phyloP scores from a whole-genome alignment of 2,113 vertebrate genomes.

The Crocuta crocuta region DNA sequence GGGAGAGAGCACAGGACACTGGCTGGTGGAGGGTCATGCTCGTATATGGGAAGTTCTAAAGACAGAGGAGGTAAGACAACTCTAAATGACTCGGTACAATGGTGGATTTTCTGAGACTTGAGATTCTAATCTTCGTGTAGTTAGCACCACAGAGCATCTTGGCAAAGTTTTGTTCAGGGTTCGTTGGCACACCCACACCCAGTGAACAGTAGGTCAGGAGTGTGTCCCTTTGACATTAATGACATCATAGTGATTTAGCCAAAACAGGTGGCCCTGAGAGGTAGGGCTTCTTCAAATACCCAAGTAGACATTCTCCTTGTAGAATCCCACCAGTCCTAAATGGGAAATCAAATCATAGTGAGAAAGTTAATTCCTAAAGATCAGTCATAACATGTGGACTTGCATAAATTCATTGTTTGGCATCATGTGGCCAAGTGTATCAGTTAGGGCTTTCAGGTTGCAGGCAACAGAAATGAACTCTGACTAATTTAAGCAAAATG shows the following conservation, averaged over 20 bases:
- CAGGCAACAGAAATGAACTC: not conserved
- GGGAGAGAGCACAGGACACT: constrained; percentile 49
- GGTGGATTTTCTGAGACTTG: not conserved
- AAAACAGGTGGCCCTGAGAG: not conserved
- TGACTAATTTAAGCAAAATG: not conserved
- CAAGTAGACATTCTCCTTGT: not conserved
- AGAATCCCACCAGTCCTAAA: not conserved
- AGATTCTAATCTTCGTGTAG: not conserved
- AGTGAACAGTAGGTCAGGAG: not conserved
- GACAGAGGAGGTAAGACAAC: constrained; percentile 73
- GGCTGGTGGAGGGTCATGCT: constrained; percentile 47
- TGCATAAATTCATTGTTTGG: not conserved
- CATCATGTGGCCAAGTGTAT: not conserved
- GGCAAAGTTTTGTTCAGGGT: not conserved
- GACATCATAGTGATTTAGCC: not conserved
- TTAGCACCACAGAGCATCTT: not conserved
- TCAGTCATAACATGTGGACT: not conserved
- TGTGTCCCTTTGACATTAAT: not conserved
- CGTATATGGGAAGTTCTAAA: constrained; percentile 67
- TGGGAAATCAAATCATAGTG: not conserved
- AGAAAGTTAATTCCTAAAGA: not conserved
- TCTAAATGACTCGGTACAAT: not conserved
- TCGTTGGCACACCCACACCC: not conserved
- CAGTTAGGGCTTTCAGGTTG: not conserved
- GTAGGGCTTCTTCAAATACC: not conserved